These are phyloP conservation scores for Mugil cephalus DNA, from an alignment of 2,113 vertebrate genomes.

Conservation along the genomic window DNA sequence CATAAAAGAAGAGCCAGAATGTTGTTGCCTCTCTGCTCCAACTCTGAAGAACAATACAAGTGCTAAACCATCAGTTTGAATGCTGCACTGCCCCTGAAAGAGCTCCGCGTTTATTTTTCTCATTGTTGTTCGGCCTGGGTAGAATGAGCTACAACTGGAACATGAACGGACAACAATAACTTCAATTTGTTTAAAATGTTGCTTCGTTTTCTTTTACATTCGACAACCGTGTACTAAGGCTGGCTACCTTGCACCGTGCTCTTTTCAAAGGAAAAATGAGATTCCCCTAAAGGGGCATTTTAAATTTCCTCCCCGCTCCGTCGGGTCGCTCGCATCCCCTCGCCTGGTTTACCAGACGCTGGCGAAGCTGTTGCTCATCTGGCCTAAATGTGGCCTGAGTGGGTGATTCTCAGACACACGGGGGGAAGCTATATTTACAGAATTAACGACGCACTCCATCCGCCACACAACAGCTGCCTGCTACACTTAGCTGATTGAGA, in stretches of 20 bases:
- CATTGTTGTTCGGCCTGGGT: conserved; percentile 54
- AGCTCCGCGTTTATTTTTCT: conserved; percentile 54
- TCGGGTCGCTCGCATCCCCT: conserved; percentile 59
- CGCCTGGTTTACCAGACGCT: conserved; percentile 52
- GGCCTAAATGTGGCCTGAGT: conserved; percentile 74
- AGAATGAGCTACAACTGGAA: conserved; percentile 70
- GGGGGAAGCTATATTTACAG: conserved; percentile 83
- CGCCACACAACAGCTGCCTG: conserved; percentile 79
- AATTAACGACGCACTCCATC: conserved; percentile 78
- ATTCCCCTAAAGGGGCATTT: conserved; percentile 45
- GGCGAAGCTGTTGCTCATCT: conserved; percentile 69
- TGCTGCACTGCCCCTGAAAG: conserved; percentile 57
- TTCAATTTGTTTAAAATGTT: conserved; percentile 52
- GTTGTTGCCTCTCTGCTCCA: conserved; percentile 71
- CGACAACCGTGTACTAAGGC: conserved; percentile 49
- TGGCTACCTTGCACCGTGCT: conserved; percentile 18
- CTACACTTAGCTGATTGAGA: conserved; percentile 80
- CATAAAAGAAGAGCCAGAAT: conserved; percentile 78
- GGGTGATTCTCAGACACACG: conserved; percentile 79
- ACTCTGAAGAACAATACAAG: conserved; percentile 77
- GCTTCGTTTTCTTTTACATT: conserved; percentile 59
- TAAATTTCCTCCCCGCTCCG: conserved; percentile 31
- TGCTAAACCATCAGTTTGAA: conserved; percentile 82
- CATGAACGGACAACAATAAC: conserved; percentile 67
- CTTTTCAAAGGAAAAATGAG: conserved; percentile 50